Evolutionary conservation across 2,888 invertebrate genomes (phyloP).

Genomic region (Sialis fuliginosa): DNA sequence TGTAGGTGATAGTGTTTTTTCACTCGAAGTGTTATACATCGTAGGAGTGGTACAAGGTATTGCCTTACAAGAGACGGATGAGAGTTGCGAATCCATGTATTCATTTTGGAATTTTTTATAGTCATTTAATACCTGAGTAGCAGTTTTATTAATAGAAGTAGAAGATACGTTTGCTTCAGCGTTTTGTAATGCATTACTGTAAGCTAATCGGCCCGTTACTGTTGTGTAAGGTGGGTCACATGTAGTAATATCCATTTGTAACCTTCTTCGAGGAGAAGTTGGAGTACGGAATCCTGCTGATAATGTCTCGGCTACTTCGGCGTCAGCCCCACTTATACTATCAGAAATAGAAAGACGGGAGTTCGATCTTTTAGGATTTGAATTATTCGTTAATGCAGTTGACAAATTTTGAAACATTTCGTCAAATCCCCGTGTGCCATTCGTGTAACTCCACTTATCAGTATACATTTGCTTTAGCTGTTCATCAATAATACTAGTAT

Average conservation of each 20-base stretch:
- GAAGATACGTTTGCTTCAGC: slow-evolving; percentile 33
- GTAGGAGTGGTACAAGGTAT: slow-evolving; percentile 32
- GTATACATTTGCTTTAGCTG: slow-evolving; percentile 52
- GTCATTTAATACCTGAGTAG: slow-evolving; percentile 20
- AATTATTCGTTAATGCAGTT: slow-evolving; percentile 27
- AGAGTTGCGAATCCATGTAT: slow-evolving; percentile 24
- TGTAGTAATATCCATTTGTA: slow-evolving; percentile 32
- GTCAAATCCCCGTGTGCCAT: slow-evolving; percentile 42
- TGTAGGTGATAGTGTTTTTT: slow-evolving; percentile 36
- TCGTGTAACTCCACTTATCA: slow-evolving; percentile 48
- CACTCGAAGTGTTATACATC: slow-evolving; percentile 29
- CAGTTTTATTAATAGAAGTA: slow-evolving; percentile 2
- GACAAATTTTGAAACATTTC: slow-evolving; percentile 32
- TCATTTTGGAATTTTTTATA: slow-evolving; percentile 38
- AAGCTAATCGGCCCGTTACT: slow-evolving; percentile 43
- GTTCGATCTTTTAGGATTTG: slow-evolving; percentile 34
- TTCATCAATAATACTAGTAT: slow-evolving; percentile 47
- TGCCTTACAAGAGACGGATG: slow-evolving; percentile 30
- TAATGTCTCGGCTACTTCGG: slow-evolving; percentile 41
- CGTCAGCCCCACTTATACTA: slow-evolving; percentile 39
- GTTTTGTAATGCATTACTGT: slow-evolving; percentile 47
- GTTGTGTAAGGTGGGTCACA: slow-evolving; percentile 45
- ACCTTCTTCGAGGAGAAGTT: slow-evolving; percentile 38
- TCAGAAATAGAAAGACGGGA: slow-evolving; percentile 45
- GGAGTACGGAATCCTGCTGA: slow-evolving; percentile 28